phyloP scores from a whole-genome alignment of 1,140 invertebrate species.

The Mamestra configurata region DNA sequence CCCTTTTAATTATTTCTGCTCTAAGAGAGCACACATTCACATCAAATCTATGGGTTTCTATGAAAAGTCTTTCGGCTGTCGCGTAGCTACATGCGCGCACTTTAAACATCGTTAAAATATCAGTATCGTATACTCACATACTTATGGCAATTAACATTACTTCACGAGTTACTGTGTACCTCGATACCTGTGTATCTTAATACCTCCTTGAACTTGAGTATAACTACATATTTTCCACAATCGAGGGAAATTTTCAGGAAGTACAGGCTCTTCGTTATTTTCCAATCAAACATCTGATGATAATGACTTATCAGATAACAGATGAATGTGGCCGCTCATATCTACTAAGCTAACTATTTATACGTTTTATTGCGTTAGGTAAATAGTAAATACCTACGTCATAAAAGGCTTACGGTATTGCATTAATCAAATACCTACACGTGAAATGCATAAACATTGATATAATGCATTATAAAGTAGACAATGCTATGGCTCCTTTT shows the following conservation, averaged over 20 bases:
- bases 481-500: background rate
- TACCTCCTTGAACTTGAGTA: background rate
- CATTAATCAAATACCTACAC: background rate
- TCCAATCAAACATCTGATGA: conserved; percentile 26
- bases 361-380: conserved; percentile 4
- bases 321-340: conserved; percentile 40
- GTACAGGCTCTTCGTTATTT: conserved; percentile 16
- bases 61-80: no score
- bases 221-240: conserved; percentile 1
- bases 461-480: background rate
- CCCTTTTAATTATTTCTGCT: background rate
- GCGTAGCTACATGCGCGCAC: no score
- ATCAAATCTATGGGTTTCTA: no score
- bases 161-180: background rate
- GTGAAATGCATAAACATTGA: background rate
- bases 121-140: background rate
- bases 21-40: no score
- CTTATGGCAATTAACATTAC: background rate
- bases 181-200: no score
- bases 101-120: background rate
- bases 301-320: conserved; percentile 22
- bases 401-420: conserved; percentile 6
- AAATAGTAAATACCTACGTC: conserved; percentile 17
- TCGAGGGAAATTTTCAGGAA: conserved; percentile 10
- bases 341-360: conserved; percentile 3